Evolutionary conservation across 2,113 vertebrate species (phyloP).

Genomic region (Ciconia maguari): DNA sequence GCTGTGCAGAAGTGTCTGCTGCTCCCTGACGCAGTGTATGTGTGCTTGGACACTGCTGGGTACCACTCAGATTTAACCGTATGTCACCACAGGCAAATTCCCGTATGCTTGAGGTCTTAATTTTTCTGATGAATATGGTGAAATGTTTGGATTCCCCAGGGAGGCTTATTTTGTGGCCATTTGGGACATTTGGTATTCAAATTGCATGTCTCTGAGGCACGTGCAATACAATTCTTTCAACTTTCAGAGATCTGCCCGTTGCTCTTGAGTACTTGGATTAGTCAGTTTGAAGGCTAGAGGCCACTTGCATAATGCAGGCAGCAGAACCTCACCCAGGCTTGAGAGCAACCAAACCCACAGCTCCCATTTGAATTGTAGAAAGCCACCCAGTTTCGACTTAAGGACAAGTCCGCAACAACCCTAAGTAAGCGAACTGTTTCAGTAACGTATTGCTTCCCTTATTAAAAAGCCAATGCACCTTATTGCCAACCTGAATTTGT

Average conservation of each 20-base stretch:
- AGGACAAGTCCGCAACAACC: neutral
- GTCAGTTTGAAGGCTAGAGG: neutral
- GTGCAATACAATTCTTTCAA: neutral
- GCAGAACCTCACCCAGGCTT: neutral
- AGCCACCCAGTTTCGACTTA: neutral
- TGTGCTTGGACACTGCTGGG: neutral
- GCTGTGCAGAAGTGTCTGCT: neutral
- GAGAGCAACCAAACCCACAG: neutral
- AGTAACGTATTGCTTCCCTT: neutral
- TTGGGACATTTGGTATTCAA: neutral
- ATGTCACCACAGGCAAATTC: neutral
- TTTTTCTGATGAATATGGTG: neutral
- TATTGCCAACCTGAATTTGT: neutral
- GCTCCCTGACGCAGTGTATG: accelerated
- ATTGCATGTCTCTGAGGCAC: neutral
- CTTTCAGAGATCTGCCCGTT: neutral
- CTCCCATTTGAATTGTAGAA: neutral
- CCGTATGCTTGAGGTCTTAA: neutral
- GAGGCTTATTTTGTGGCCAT: neutral
- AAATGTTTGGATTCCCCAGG: neutral
- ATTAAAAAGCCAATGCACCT: neutral
- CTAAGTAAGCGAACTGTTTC: neutral
- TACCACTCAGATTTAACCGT: neutral
- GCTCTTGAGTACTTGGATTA: neutral
- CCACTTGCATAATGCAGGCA: neutral